Evolutionary conservation across 1,140 invertebrate species (phyloP).

Genomic region (Proctacanthus coquilletti): DNA sequence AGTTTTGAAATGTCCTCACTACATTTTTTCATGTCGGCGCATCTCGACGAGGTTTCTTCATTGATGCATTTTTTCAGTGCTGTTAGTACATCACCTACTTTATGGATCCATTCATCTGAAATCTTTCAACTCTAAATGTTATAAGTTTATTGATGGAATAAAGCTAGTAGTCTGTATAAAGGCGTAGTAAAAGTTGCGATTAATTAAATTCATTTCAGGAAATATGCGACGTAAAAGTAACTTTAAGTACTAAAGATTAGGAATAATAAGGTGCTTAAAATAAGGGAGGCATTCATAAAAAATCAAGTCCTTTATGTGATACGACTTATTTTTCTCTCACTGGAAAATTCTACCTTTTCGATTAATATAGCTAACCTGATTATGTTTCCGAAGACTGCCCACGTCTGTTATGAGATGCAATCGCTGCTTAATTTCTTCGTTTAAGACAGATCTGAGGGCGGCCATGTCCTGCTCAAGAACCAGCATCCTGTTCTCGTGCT

Average conservation of each 20-base stretch:
- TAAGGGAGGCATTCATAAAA: no score
- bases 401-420: constrained; percentile 27
- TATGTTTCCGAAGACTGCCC: constrained; percentile 25
- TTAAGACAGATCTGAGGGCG: constrained; percentile 22
- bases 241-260: no score
- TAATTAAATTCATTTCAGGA: no score
- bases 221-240: no score
- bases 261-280: no score
- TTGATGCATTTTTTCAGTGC: constrained; percentile 15
- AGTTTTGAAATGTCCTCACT: neutral
- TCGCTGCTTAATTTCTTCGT: constrained; percentile 26
- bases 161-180: no score
- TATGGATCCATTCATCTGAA: constrained; percentile 23
- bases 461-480: constrained; percentile 22
- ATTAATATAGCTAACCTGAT: no score
- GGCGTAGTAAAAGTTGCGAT: no score
- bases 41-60: constrained; percentile 14
- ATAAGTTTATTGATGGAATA: neutral
- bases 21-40: constrained; percentile 15
- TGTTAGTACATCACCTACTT: constrained; percentile 16
- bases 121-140: constrained; percentile 1
- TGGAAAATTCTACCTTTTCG: no score
- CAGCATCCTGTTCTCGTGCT: constrained; percentile 15
- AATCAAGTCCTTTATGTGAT: no score
- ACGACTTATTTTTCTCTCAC: no score